Base-by-base conservation (phyloP, 2,888 invertebrate species). In the Boloria euphrosyne region DNA sequence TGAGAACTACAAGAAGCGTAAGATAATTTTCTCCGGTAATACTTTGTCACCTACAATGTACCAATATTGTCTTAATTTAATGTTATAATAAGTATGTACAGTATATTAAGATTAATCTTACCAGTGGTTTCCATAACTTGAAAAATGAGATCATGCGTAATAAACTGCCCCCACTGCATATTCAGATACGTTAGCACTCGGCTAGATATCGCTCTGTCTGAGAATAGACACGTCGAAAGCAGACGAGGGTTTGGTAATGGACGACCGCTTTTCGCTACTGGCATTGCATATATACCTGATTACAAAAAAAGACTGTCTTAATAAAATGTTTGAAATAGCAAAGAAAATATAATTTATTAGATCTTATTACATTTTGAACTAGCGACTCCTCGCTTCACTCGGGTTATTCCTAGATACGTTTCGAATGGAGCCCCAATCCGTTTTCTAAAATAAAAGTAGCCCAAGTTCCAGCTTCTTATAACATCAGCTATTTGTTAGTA, bases 81-180 rank as follows among this genome's bases (percentile, higher is more conserved):
- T 2, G 7, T 49, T 3, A 1, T 49, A 49, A 49, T n/a, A 14
- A 13, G n/a, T 5, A 38, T 38, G 1, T 16, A 31, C 4, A 16
- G 13, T 38, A 1, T 5, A 0, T n/a, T 22, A 38, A 10, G 31
- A 38, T 38, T 38, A 7, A 10, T 38, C 31, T 55, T 79, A 93
- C 93, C 90, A 55, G 91, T 90, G 49, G 84, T 85, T 77, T 95
- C 94, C 78, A 95, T 94, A 0, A 95, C 93, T 70, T 95, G 91
- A 58, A 90, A 93, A 1, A 94, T 87, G 71, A 96, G 80, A 74
- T 96, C 96, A 73, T 96, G 95, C 0, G 95, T 93, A 17, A 96
- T 78, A 76, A 96, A 95, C 78, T 96, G 95, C 0, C 95, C 95
- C 94, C 95, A 96, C 78, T 95, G 95, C 94, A 95, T 94, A 65